Percentiles rank a stretch among this genome's conserved stretches.
Conservation (phyloP, 2,797 vertebrate genomes). For the Macropodus opercularis region DNA sequence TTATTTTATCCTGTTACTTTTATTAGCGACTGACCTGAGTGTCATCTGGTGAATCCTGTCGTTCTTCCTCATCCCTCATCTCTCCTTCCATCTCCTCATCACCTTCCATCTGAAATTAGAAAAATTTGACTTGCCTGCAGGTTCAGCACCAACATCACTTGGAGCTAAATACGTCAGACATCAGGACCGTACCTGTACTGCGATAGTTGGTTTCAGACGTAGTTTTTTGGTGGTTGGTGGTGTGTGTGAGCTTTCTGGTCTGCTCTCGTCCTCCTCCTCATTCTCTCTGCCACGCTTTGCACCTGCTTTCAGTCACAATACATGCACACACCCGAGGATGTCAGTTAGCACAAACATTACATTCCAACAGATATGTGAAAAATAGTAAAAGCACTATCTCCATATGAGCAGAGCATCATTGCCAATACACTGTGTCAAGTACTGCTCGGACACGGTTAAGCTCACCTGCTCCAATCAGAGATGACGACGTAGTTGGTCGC, state of each 20-base stretch:
- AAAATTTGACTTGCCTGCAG: no score
- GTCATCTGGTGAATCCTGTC: conserved; percentile 88
- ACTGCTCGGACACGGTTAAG: not conserved
- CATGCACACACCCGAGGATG: conserved; percentile 44
- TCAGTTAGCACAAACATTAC: not conserved
- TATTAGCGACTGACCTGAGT: conserved; percentile 65
- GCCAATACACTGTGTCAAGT: not conserved
- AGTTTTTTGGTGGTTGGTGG: conserved; percentile 87
- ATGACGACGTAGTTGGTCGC: conserved; percentile 90
- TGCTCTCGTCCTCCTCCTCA: conserved; percentile 88
- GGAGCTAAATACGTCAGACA: no score
- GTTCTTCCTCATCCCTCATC: conserved; percentile 83
- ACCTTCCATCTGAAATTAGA: conserved; percentile 88
- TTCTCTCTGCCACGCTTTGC: conserved; percentile 90
- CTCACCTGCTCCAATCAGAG: conserved; percentile 87
- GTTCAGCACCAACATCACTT: no score
- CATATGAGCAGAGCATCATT: no score
- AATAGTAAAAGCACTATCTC: no score
- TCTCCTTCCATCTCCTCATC: conserved; percentile 91
- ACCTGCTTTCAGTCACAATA: conserved; percentile 14
- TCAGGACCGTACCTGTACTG: conserved; percentile 51
- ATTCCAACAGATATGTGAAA: no score
- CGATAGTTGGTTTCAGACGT: conserved; percentile 83
- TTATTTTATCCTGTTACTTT: not conserved
- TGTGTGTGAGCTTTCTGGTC: conserved; percentile 81